Evolutionary conservation across 1,140 invertebrate species (phyloP), one percentile per base, ranked within the genome.

Genomic region (Notospermus geniculatus): DNA sequence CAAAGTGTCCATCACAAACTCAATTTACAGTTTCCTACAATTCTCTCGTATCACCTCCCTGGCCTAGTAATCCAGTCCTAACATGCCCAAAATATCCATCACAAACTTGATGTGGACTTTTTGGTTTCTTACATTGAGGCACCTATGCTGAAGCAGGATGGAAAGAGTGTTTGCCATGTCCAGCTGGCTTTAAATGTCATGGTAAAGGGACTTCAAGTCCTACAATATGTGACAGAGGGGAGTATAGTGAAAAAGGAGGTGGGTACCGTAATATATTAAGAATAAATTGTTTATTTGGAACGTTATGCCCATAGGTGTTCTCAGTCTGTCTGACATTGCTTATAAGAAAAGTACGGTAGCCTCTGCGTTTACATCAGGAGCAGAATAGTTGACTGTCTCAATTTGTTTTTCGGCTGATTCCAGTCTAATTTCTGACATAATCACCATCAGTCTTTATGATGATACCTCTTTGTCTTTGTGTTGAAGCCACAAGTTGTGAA

Each of bases 231-330:
- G 32, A 36, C 32, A 36, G 32, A 15, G 32, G 32, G 32, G 5
- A 36, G 32, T 36, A 36, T 15, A 36, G 32, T 36, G 32, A 36
- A 36, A 36, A 36, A 36, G 32, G 32, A 7, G 32, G 32, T 36
- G 15, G 15, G 32, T 36, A 15, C n/a, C n/a, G n/a, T n/a, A n/a
- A n/a, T n/a, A n/a, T n/a, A n/a, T n/a, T n/a, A n/a, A n/a, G n/a
- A n/a, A n/a, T n/a, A n/a, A n/a, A n/a, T n/a, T n/a, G n/a, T n/a
- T n/a, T n/a, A n/a, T n/a, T n/a, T n/a, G n/a, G 73, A 70, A 60
- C 69, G 70, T 30, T 71, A 63, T 13, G 73, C 68, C 5, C 60
- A 66, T 45, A 56, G 29, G n/a, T 74, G 71, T 60, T 13, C 67
- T 5, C n/a, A n/a, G n/a, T n/a, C n/a, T n/a, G n/a, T n/a, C n/a